These are phyloP conservation scores for Octodonta nipae DNA, from an alignment of 2,888 invertebrate species.

Conservation along the genomic window DNA sequence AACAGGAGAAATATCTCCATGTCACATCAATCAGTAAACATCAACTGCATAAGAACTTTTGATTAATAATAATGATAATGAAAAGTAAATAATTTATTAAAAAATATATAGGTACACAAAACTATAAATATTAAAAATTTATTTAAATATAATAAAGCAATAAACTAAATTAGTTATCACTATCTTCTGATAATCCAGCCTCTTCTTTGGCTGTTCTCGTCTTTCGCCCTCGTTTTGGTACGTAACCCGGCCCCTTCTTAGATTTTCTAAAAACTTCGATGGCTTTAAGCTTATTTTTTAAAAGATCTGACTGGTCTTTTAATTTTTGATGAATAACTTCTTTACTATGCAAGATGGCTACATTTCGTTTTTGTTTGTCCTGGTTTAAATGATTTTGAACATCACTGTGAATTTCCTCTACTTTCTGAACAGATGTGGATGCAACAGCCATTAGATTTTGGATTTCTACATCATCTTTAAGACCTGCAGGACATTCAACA, in stretches of 20 bases:
- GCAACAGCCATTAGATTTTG: slow-evolving; percentile 21
- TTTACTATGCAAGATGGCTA: slow-evolving; percentile 26
- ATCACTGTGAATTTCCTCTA: slow-evolving; percentile 24
- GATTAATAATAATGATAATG: too few species aligned
- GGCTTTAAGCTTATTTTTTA: slow-evolving; percentile 59
- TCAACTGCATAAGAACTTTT: too few species aligned
- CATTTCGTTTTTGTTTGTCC: slow-evolving; percentile 2
- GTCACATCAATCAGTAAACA: too few species aligned
- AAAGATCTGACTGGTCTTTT: slow-evolving; percentile 47
- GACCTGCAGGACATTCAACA: slow-evolving; percentile 12
- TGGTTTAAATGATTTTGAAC: slow-evolving; percentile 16
- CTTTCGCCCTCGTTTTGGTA: slow-evolving; percentile 36
- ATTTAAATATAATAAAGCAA: too few species aligned
- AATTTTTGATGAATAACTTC: slow-evolving; percentile 64
- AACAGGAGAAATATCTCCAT: too few species aligned
- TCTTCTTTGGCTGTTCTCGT: slow-evolving; percentile 41
- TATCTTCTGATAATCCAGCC: slow-evolving; percentile 50
- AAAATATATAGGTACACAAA: too few species aligned
- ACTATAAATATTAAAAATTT: too few species aligned
- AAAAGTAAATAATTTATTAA: too few species aligned
- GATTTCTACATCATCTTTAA: slow-evolving; percentile 23
- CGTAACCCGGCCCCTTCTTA: slow-evolving; percentile 45
- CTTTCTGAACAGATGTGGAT: slow-evolving; percentile 20
- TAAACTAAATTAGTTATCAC: too few species aligned
- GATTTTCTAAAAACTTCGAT: slow-evolving; percentile 59